Conservation (phyloP, 2,113 vertebrate species). For the Cebus imitator region DNA sequence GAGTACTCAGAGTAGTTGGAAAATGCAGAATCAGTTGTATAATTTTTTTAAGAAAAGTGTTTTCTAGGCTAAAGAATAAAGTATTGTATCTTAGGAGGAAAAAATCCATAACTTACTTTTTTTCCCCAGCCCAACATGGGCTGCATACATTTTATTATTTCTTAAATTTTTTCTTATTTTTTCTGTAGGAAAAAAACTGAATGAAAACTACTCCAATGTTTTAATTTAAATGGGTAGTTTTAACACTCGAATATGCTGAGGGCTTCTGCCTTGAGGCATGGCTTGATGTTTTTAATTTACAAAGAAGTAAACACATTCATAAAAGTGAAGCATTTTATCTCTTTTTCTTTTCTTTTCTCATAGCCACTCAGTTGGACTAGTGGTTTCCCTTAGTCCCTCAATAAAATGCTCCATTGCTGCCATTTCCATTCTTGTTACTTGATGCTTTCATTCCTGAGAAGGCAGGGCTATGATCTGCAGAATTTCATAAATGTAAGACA, state of each 20-base stretch:
- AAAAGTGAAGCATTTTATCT: conserved; percentile 29
- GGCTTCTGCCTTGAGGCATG: conserved; percentile 46
- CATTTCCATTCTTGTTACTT: conserved; percentile 18
- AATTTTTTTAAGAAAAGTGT: conserved; percentile 58
- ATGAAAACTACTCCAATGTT: conserved; percentile 69
- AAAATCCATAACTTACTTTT: conserved; percentile 58
- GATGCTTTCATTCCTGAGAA: background rate
- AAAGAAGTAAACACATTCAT: conserved; percentile 39
- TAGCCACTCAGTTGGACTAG: background rate
- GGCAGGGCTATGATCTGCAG: background rate
- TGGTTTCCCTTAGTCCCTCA: background rate
- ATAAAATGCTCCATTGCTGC: conserved; percentile 2
- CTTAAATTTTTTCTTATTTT: background rate
- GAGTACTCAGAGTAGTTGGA: conserved; percentile 73
- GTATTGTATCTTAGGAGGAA: conserved; percentile 59
- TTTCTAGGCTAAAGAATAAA: conserved; percentile 77
- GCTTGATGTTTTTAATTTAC: conserved; percentile 62
- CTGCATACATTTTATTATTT: conserved; percentile 59
- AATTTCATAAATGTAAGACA: background rate
- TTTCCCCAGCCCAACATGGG: conserved; percentile 35
- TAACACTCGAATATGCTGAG: conserved; percentile 55
- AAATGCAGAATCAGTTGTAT: conserved; percentile 78
- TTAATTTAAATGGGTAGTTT: conserved; percentile 71
- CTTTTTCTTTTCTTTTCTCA: conserved; percentile 46
- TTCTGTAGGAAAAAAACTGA: conserved; percentile 64